These are phyloP conservation scores for Herpetotheres cachinnans DNA, from an alignment of 2,113 vertebrate genomes.

Conservation along the genomic window DNA sequence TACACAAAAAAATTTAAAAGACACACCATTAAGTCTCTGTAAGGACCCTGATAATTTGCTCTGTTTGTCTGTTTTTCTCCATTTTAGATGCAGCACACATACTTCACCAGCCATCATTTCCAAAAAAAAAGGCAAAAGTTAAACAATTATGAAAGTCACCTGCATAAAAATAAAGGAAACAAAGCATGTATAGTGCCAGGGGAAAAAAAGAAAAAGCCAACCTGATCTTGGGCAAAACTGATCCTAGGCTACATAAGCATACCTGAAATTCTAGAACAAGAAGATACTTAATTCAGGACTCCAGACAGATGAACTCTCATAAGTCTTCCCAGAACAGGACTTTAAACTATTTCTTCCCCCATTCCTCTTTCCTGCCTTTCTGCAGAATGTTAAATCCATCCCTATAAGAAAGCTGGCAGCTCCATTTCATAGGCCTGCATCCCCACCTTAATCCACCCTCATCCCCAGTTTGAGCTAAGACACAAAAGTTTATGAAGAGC, in stretches of 20 bases:
- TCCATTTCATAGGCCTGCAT: not conserved
- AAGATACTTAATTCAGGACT: not conserved
- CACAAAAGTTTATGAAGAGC: not conserved
- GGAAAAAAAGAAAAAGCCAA: not conserved
- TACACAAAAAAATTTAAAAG: not conserved
- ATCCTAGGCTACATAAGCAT: not conserved
- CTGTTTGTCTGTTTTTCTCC: not conserved
- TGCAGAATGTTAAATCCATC: not conserved
- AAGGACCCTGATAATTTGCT: not conserved
- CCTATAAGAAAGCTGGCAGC: not conserved
- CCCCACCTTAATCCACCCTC: not conserved
- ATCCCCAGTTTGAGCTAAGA: not conserved
- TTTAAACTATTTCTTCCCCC: not conserved
- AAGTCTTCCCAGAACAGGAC: not conserved
- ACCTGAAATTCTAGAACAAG: not conserved
- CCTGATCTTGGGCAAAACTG: not conserved
- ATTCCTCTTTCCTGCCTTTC: not conserved
- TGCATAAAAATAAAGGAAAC: not conserved
- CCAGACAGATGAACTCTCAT: not conserved
- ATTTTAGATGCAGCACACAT: not conserved
- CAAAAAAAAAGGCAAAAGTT: not conserved
- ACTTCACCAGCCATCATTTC: not conserved
- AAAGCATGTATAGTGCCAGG: not conserved
- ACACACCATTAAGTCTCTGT: not conserved
- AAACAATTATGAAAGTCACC: not conserved